Evolutionary conservation across 2,113 vertebrate genomes (phyloP).

Genomic region (Saimiri boliviensis): DNA sequence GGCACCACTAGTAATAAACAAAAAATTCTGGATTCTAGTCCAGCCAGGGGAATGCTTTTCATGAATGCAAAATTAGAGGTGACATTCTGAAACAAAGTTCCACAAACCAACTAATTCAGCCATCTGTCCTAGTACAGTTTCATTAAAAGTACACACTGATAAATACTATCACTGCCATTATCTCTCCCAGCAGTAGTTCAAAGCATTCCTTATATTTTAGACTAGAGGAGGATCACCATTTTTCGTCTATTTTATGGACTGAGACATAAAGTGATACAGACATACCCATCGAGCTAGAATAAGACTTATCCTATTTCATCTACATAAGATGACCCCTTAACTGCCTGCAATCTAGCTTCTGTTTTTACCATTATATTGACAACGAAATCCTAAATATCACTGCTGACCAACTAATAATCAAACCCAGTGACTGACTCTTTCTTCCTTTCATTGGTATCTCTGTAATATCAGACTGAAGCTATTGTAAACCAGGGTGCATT

Average conservation of each 20-base stretch:
- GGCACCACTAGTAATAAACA: background rate
- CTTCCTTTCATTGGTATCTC: background rate
- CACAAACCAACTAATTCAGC: background rate
- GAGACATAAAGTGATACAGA: background rate
- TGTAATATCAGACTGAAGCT: background rate
- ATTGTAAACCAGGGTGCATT: background rate
- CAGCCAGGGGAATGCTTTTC: background rate
- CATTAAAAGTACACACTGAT: background rate
- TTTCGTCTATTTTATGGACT: background rate
- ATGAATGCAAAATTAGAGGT: background rate
- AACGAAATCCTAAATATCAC: background rate
- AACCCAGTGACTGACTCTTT: background rate
- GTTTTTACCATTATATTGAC: background rate
- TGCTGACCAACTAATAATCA: background rate
- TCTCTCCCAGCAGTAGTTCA: background rate
- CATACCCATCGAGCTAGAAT: background rate
- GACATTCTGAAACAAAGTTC: background rate
- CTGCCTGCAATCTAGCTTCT: background rate
- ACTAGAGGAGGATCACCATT: background rate
- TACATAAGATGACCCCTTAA: background rate
- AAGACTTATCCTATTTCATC: background rate
- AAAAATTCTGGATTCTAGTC: background rate
- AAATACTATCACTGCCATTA: background rate
- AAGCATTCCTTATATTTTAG: background rate
- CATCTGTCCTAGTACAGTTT: background rate